Evolutionary conservation across 2,113 vertebrate genomes (phyloP), one percentile per base, ranked within the genome.

Genomic region (Ariopsis seemanni): DNA sequence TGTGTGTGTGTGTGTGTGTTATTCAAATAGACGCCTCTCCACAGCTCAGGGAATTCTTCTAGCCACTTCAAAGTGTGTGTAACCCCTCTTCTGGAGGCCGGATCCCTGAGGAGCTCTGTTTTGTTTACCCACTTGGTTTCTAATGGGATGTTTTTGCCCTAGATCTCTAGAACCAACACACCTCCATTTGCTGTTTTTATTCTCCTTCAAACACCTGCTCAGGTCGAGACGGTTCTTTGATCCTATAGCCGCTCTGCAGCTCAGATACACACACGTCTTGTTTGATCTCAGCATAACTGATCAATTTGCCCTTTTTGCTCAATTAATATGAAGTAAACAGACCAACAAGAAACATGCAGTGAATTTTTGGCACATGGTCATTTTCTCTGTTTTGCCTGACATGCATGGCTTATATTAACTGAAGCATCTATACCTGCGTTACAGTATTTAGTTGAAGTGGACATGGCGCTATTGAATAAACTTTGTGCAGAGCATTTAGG

Each of bases 21-120:
- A 94, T 95, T 94, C 89, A 95, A 94, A 95, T 94, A 92, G 92
- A 94, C 94, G 91, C 92, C 90, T 94, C 90, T 82, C 62, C 83
- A 80, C 91, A 92, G 92, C 92, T 94, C 86, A 85, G 93, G 93
- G 94, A 94, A 92, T 94, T 91, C 89, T 91, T 91, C 0, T 85
- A 94, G 93, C 92, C 93, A 94, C 94, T 94, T 95, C 94, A 95
- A 95, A 95, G 93, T 89, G 52, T 52, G 77, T 63, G 48, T 79
- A 88, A 88, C 84, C 89, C 86, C 89, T 75, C 89, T 93, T 92
- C 91, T 58, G 88, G 87, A 91, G 91, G 89, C 93, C 92, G 93
- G 92, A 92, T 94, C 93, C 93, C 84, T 55, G 53, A 67, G 91
- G 93, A 94, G 92, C 93, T 90, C 92, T 93, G 92, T 94, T 95